These are phyloP conservation scores for Alcedo atthis DNA, from an alignment of 2,797 vertebrate species.

Conservation along the genomic window DNA sequence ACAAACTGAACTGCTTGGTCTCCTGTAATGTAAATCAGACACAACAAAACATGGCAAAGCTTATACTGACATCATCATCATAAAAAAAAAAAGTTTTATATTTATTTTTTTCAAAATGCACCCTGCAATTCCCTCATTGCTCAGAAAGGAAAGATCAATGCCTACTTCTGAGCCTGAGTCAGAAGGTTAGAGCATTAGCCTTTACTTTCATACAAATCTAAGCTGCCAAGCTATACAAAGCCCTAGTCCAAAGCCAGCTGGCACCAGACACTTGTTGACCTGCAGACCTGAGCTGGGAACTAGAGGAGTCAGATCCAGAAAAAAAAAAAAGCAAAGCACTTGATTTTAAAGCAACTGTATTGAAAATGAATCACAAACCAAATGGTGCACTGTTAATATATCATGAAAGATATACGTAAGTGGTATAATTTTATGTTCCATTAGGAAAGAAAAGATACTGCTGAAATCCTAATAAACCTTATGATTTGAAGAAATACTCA, in stretches of 20 bases:
- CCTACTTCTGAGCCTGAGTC: background rate
- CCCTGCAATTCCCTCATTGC: background rate
- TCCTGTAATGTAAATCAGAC: background rate
- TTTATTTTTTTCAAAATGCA: background rate
- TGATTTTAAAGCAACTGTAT: background rate
- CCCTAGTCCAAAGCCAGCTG: background rate
- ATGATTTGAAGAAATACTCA: background rate
- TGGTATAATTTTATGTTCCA: background rate
- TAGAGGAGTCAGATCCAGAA: background rate
- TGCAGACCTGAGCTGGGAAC: background rate
- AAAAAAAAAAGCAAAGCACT: background rate
- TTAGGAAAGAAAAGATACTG: background rate
- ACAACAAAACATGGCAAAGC: background rate
- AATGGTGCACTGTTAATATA: background rate
- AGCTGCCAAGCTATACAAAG: background rate
- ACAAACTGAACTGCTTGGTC: background rate
- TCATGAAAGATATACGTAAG: background rate
- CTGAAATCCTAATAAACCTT: conserved; percentile 12
- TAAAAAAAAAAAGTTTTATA: background rate
- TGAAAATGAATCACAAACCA: background rate
- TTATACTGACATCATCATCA: background rate
- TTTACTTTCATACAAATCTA: background rate
- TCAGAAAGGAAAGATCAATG: background rate
- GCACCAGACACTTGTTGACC: background rate
- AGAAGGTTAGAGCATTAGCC: background rate